phyloP scores from a whole-genome alignment of 2,113 vertebrate genomes.

The Stegastes partitus region DNA sequence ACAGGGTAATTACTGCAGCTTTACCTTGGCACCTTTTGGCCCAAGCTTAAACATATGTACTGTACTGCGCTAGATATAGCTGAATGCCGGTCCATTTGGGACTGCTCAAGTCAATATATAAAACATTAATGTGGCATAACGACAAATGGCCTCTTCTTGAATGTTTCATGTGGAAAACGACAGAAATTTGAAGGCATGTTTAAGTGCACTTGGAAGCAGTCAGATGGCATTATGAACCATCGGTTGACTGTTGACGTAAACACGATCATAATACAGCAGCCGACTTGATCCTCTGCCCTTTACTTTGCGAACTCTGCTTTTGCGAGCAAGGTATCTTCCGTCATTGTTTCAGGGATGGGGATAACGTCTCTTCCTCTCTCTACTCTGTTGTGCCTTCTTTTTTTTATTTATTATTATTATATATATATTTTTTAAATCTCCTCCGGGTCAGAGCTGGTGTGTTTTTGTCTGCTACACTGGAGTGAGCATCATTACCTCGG shows the following conservation, averaged over 20 bases:
- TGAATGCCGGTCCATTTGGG: constrained; percentile 44
- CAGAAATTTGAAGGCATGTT: constrained; percentile 50
- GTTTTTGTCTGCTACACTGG: constrained; percentile 8
- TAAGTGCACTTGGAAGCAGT: constrained; percentile 53
- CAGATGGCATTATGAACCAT: constrained; percentile 38
- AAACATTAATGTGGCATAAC: constrained; percentile 71
- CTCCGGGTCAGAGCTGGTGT: constrained; percentile 14
- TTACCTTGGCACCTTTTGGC: neutral
- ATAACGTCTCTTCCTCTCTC: neutral
- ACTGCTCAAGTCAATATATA: constrained; percentile 45
- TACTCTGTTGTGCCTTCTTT: neutral
- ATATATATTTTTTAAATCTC: neutral
- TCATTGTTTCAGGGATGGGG: neutral
- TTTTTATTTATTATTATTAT: neutral
- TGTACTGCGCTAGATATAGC: neutral
- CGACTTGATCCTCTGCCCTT: neutral
- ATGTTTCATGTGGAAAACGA: constrained; percentile 71
- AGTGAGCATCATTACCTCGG: constrained; percentile 13
- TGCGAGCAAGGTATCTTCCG: too few relatives aligned
- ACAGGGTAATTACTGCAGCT: neutral
- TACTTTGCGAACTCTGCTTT: neutral
- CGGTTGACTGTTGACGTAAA: constrained; percentile 38
- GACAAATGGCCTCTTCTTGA: constrained; percentile 65
- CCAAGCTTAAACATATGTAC: constrained; percentile 23
- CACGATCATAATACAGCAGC: neutral